Conservation (phyloP, 2,888 invertebrate species). For the Drosophila ezoana region DNA sequence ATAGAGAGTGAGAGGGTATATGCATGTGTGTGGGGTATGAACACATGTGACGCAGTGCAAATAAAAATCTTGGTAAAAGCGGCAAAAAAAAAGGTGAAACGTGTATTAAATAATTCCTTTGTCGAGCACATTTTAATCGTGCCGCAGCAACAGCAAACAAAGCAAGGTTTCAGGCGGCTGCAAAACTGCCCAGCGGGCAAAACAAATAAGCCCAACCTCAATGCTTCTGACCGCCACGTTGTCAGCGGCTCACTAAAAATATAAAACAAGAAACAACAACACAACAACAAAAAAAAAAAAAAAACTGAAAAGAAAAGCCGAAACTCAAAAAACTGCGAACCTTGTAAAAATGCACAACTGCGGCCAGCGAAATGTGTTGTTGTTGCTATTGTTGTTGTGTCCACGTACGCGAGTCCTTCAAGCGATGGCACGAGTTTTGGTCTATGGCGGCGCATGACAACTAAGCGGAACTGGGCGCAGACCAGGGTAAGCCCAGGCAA, state of each 20-base stretch:
- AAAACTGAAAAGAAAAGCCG: conserved; percentile 12
- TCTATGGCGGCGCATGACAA: conserved; percentile 74
- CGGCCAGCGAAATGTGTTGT: conserved; percentile 31
- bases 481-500: conserved; percentile 52
- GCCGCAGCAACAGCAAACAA: conserved; percentile 73
- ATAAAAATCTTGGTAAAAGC: conserved; percentile 68
- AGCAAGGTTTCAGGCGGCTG: conserved; percentile 44
- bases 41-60: conserved; percentile 65
- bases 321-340: conserved; percentile 58
- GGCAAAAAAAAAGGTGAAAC: conserved; percentile 69
- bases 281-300: conserved; percentile 3
- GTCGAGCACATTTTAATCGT: conserved; percentile 80
- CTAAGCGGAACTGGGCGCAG: conserved; percentile 55
- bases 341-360: conserved; percentile 74
- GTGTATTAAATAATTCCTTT: conserved; percentile 80
- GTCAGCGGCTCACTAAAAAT: conserved; percentile 56
- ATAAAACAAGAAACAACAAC: conserved; percentile 25
- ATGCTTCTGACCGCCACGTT: conserved; percentile 32
- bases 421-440: conserved; percentile 57
- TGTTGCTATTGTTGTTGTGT: conserved; percentile 48
- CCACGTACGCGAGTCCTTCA: conserved; percentile 65
- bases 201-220: conserved; percentile 54
- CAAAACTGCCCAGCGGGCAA: conserved; percentile 53
- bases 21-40: not conserved
- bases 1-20: not conserved